Percentiles rank a stretch among this genome's conserved stretches.
These are phyloP conservation scores for Mechanitis mazaeus DNA, from an alignment of 2,888 invertebrate genomes.

Conservation along the genomic window DNA sequence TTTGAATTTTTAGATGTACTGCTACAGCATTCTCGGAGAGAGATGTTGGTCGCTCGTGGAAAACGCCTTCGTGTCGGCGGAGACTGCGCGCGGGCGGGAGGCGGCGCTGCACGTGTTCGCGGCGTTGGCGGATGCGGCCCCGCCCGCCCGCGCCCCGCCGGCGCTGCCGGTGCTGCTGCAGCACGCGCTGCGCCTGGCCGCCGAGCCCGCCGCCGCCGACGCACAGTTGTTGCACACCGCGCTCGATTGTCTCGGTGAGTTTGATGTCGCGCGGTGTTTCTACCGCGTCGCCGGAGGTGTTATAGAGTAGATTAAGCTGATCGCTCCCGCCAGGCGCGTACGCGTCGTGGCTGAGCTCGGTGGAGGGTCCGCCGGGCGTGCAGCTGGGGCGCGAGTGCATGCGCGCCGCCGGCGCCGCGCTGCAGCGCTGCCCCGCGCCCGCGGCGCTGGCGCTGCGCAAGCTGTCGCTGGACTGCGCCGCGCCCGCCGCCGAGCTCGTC, in stretches of 20 bases:
- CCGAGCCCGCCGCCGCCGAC: slow-evolving; percentile 43
- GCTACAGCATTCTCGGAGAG: slow-evolving; percentile 87
- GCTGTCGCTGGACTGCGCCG: slow-evolving; percentile 87
- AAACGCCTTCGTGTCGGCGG: slow-evolving; percentile 63
- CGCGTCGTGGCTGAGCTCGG: slow-evolving; percentile 83
- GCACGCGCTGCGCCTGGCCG: slow-evolving; percentile 45
- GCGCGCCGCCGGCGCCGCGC: slow-evolving; percentile 63
- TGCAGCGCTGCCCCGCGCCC: slow-evolving; percentile 83
- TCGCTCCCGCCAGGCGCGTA: slow-evolving; percentile 78
- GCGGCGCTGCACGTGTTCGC: slow-evolving; percentile 74
- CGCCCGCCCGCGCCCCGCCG: slow-evolving; percentile 60
- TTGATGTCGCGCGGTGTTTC: neutral
- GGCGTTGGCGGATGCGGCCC: slow-evolving; percentile 71
- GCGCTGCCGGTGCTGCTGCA: slow-evolving; percentile 54
- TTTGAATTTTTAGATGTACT: slow-evolving; percentile 81
- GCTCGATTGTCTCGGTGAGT: slow-evolving; percentile 83
- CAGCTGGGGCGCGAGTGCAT: slow-evolving; percentile 53
- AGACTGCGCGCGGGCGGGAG: slow-evolving; percentile 71
- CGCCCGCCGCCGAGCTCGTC: slow-evolving; percentile 84
- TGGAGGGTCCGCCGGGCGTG: slow-evolving; percentile 42
- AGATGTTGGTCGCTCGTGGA: slow-evolving; percentile 84
- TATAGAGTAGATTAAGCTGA: no score
- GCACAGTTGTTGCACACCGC: slow-evolving; percentile 81
- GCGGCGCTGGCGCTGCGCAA: slow-evolving; percentile 91
- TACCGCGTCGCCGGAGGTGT: neutral